phyloP scores from a whole-genome alignment of 2,797 vertebrate species.

The Saxicola maurus region DNA sequence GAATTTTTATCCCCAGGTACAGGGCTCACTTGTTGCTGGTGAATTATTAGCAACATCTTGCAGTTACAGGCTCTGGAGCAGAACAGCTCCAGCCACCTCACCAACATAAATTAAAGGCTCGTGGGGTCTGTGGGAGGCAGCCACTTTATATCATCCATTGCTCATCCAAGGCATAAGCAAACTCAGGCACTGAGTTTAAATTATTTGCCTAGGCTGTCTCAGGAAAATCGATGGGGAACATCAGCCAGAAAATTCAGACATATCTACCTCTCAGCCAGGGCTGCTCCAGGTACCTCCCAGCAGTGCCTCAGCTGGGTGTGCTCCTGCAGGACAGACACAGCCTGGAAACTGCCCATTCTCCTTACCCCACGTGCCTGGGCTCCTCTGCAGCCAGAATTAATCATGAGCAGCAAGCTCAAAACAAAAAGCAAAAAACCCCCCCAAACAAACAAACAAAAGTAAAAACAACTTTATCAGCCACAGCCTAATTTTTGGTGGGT shows the following conservation, averaged over 20 bases:
- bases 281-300: not conserved
- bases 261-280: not conserved
- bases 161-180: conserved; percentile 22
- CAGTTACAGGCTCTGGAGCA: not conserved
- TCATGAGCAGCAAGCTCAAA: not conserved
- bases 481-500: not conserved
- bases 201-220: not conserved
- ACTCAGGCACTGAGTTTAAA: not conserved
- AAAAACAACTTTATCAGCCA: not conserved
- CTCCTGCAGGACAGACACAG: not conserved
- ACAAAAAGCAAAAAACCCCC: not conserved
- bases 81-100: conserved; percentile 1
- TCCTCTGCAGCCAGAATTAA: not conserved
- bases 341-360: not conserved
- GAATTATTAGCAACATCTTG: not conserved
- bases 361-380: not conserved
- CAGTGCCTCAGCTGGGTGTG: not conserved
- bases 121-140: not conserved
- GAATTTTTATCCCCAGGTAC: not conserved
- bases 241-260: not conserved
- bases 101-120: conserved; percentile 19
- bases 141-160: conserved; percentile 18
- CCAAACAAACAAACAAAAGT: not conserved
- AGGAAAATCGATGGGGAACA: not conserved
- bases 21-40: conserved; percentile 17